Base-by-base conservation (phyloP, 2,888 invertebrate species). In the Aleiodes alternator region DNA sequence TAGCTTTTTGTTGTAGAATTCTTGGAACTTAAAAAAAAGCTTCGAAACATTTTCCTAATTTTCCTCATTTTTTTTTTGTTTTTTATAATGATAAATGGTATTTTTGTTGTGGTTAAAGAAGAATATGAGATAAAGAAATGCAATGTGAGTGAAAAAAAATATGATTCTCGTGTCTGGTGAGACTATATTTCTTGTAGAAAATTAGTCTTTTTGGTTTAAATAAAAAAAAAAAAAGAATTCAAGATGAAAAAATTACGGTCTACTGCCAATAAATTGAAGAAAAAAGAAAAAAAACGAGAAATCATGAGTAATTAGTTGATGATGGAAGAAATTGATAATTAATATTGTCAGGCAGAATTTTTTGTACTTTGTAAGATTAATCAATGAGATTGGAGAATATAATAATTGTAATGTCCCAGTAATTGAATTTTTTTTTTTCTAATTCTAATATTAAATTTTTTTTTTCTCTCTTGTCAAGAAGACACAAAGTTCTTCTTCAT, bases 121-220 rank as follows among this genome's bases (percentile, higher is more conserved):
- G 7, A 43, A 43, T 43, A 43, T 29, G 59, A 59, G n/a, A 38
- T 12, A n/a, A 59, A 23, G 57, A 57, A 57, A 59, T 59, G 59
- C 31, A 83, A 87, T 82, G 84, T 84, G 84, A 86, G 86, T 87
- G 85, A 84, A 87, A 86, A 86, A 88, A 87, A 84, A 88, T 34
- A 34, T 87, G 86, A 88, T 88, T 88, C 83, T 83, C 87, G 86
- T 85, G 43, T 82, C 81, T 75, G 75, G 75, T 80, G 77, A 78
- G 77, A 80, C 78, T 80, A 78, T 80, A 79, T 79, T 78, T 79
- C 78, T 70, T 75, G 77, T 76, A 75, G 76, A 80, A 80, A 76
- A 68, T 77, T 79, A 80, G 79, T 78, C 78, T 61, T 56, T 68
- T 23, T 23, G 23, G 38, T 73, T 72, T 77, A 73, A 66, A 71